Evolutionary conservation across 2,797 vertebrate species (phyloP), one percentile per base, ranked within the genome.

Genomic region (Labroides dimidiatus): DNA sequence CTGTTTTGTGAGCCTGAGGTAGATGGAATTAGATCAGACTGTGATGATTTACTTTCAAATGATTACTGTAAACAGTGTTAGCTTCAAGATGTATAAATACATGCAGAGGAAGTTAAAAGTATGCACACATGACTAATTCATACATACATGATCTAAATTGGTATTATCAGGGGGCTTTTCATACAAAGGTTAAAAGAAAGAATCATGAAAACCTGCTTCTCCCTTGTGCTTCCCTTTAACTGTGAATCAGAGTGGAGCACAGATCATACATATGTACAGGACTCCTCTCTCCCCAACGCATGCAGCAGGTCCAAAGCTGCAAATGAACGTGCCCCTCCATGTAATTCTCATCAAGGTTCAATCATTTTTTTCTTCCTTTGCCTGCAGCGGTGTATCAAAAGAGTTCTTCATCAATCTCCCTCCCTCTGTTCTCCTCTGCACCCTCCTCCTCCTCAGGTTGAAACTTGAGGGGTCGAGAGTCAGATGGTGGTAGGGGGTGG

Each of bases 321-420:
- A 90, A 89, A 91, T 90, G 84, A 92, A 91, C 53, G 64, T 57
- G 52, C 74, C 76, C 81, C 86, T 86, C 89, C 82, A 92, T 89
- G 84, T 89, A 81, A 84, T 88, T 87, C 87, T 90, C 89, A 92
- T 92, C 88, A 90, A 86, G 86, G 90, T 88, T 88, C 87, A 89
- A 88, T 89, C 86, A 88, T 80, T 89, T 81, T 87, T 66, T 77
- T 73, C 80, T 85, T 87, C 86, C 83, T 87, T 87, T 78, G 90
- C 90, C 91, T 89, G 85, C 71, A 90, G 91, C 89, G 44, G 59
- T 82, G 76, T 86, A 88, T 92, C 87, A 91, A 90, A 91, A 81
- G 70, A 73, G 50, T 80, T 89, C 78, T 89, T 90, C 84, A 90
- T 89, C 84, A 82, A 45, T 68, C 62, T 87, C 69, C 64, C 45